Conservation (phyloP, 2,888 invertebrate species). For the Muschampia plurimacula region DNA sequence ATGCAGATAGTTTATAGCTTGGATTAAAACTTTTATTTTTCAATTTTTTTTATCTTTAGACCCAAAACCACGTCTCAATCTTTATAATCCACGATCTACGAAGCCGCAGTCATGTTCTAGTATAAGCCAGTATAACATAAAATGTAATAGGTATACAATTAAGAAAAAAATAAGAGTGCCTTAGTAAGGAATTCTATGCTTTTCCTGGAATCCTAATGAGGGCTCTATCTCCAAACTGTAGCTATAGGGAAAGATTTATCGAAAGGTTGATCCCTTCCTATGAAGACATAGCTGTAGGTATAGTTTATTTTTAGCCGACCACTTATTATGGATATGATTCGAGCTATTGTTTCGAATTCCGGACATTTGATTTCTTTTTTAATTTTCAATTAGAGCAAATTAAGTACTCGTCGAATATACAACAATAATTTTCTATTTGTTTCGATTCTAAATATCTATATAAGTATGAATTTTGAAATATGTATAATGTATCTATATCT, state of each 20-base stretch:
- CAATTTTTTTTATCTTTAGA: too few species aligned
- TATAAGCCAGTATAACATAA: background rate
- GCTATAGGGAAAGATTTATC: conserved; percentile 25
- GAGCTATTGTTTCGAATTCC: background rate
- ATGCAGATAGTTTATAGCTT: too few species aligned
- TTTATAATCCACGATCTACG: too few species aligned
- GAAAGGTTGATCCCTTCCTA: conserved; percentile 17
- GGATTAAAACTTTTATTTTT: too few species aligned
- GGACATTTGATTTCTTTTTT: background rate
- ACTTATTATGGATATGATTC: conserved; percentile 12
- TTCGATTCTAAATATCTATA: too few species aligned
- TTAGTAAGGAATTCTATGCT: conserved; percentile 21
- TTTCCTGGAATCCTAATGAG: conserved; percentile 33
- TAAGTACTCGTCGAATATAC: background rate
- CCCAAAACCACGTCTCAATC: too few species aligned
- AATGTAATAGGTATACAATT: conserved; percentile 1
- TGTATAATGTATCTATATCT: too few species aligned
- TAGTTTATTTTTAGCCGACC: background rate
- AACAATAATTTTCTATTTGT: too few species aligned
- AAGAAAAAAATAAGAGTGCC: background rate
- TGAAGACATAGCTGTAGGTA: conserved; percentile 7
- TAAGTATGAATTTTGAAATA: too few species aligned
- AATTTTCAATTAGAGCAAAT: background rate
- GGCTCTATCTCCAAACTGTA: conserved; percentile 20
- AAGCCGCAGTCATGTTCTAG: too few species aligned